Evolutionary conservation across 2,888 invertebrate genomes (phyloP).

Genomic region (Agrotis exclamationis): DNA sequence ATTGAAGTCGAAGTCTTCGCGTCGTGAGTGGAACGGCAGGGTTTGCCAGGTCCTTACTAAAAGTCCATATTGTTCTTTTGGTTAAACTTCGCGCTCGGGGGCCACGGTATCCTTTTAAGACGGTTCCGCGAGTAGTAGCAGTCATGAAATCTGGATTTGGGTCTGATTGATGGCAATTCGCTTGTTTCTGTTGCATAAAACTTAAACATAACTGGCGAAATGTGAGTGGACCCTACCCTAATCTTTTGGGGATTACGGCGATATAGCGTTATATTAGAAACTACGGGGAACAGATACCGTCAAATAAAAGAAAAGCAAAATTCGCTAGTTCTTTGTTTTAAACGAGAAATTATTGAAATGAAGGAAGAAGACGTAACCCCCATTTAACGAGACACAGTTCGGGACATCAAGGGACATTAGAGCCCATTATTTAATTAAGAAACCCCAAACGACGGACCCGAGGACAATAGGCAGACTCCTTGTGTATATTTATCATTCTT

Average conservation of each 20-base stretch:
- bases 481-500: slow-evolving; percentile 42
- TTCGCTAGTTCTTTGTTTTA: neutral
- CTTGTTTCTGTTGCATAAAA: neutral
- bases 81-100: too few relatives aligned
- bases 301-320: too few relatives aligned
- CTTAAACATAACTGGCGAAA: neutral
- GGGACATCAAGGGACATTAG: slow-evolving; percentile 28
- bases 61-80: too few relatives aligned
- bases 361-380: slow-evolving; percentile 10
- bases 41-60: too few relatives aligned
- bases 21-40: too few relatives aligned
- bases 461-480: slow-evolving; percentile 38
- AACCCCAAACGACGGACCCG: slow-evolving; percentile 12
- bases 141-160: neutral
- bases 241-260: neutral
- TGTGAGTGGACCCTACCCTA: neutral
- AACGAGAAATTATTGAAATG: slow-evolving; percentile 21
- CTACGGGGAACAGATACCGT: too few relatives aligned
- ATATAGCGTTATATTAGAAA: neutral
- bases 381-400: slow-evolving; percentile 11
- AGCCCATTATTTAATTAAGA: slow-evolving; percentile 55
- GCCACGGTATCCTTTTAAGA: too few relatives aligned
- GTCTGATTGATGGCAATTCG: neutral
- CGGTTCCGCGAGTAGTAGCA: neutral
- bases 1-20: too few relatives aligned